Evolutionary conservation across 2,797 vertebrate genomes (phyloP), one percentile per base, ranked within the genome.

Genomic region (Acrossocheilus fasciatus): DNA sequence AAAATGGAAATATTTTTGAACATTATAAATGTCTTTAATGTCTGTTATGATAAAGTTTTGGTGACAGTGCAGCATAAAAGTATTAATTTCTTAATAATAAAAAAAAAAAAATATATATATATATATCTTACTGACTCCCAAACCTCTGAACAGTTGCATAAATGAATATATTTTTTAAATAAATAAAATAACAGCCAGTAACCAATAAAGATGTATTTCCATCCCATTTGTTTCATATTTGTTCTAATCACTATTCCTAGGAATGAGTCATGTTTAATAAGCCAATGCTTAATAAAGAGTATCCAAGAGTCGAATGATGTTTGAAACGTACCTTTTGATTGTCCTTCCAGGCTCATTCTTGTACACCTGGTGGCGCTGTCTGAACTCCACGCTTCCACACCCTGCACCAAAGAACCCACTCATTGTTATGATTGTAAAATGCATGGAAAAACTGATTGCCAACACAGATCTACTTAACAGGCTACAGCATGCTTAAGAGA

Each of bases 271-370:
- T 14, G 30, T 30, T 30, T 17, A 18, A 30, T 9, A 50, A 26
- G 30, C 43, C 73, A 50, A 50, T 74, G 7, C 14, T 74, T 10
- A 72, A n/a, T 74, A 74, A 30, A 59, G 26, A 50, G n/a, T 5
- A 47, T 74, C n/a, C n/a, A 47, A 7, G 11, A 23, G 20, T n/a
- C 7, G 4, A 76, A 47, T 2, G 20, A 41, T 41, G 45, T 30
- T 73, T 18, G 20, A 57, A 57, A 54, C 78, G 45, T 81, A 92
- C 92, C 91, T 82, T 62, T 62, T 47, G 80, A 80, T 62, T 70
- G 74, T 39, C 39, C 50, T 59, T 64, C 68, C 47, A 78, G 66
- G 77, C 62, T 87, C 91, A 92, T 92, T 80, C 39, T 88, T 72
- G 47, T 50, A 41, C 87, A 79, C 77, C 26, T 57, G 88, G 83